These are phyloP conservation scores for Caenorhabditis briggsae DNA, from an alignment of 1,140 invertebrate species.

Conservation along the genomic window DNA sequence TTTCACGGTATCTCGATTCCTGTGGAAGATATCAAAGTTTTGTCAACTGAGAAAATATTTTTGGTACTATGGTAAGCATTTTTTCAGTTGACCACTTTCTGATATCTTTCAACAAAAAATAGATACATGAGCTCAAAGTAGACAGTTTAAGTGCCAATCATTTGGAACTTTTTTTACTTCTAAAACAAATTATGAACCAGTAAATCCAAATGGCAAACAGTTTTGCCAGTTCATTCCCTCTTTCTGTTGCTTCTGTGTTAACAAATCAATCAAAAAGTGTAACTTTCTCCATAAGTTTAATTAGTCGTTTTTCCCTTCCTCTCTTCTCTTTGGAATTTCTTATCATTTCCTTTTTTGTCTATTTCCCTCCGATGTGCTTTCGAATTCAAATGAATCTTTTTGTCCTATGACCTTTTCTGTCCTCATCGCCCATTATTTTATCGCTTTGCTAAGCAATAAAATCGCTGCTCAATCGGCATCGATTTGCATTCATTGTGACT, in stretches of 20 bases:
- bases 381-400: background rate
- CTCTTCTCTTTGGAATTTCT: background rate
- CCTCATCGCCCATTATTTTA: background rate
- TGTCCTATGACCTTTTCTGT: background rate
- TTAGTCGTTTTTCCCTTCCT: background rate
- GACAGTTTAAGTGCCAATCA: too few relatives aligned
- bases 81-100: too few relatives aligned
- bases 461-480: conserved; percentile 1
- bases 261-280: background rate
- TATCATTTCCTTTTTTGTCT: background rate
- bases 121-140: too few relatives aligned
- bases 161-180: too few relatives aligned
- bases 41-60: too few relatives aligned
- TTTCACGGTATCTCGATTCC: too few relatives aligned
- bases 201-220: too few relatives aligned
- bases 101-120: too few relatives aligned
- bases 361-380: background rate
- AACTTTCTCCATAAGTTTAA: conserved; percentile 25
- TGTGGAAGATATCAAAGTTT: too few relatives aligned
- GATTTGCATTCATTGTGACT: conserved; percentile 20
- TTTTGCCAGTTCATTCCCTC: background rate
- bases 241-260: background rate
- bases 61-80: too few relatives aligned
- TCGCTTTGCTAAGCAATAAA: conserved; percentile 53
- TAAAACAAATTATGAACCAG: too few relatives aligned